phyloP scores from a whole-genome alignment of 1,140 invertebrate genomes.

The Octopus sinensis region DNA sequence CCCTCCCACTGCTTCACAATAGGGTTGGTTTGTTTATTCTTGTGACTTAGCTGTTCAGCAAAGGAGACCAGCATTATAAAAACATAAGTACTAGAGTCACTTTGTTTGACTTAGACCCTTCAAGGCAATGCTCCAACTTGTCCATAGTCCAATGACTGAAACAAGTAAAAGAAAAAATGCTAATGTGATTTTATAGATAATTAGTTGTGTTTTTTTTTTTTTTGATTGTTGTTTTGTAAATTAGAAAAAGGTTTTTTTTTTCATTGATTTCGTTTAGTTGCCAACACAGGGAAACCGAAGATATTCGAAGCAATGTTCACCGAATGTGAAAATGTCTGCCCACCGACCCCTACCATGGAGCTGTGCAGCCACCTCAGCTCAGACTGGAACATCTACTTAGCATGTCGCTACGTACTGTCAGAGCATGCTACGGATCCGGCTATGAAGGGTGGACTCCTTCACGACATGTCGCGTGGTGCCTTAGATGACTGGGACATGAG shows the following conservation, averaged over 20 bases:
- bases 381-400: slow-evolving; percentile 72
- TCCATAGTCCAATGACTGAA: too few species aligned
- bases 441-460: slow-evolving; percentile 46
- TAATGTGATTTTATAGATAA: too few species aligned
- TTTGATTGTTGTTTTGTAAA: background rate
- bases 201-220: too few species aligned
- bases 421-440: slow-evolving; percentile 20
- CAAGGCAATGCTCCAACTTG: too few species aligned
- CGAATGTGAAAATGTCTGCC: slow-evolving; percentile 33
- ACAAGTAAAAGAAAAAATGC: too few species aligned
- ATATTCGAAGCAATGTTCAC: background rate
- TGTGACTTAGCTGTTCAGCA: too few species aligned
- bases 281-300: background rate
- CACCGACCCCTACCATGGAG: slow-evolving; percentile 54
- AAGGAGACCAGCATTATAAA: too few species aligned
- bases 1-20: too few species aligned
- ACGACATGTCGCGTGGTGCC: slow-evolving; percentile 49
- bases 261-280: background rate
- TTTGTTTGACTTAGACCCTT: too few species aligned
- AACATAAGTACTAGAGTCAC: too few species aligned
- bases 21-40: too few species aligned
- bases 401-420: slow-evolving; percentile 65
- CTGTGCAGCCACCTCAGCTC: slow-evolving; percentile 65
- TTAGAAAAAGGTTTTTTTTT: background rate
- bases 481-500: slow-evolving; percentile 46